Percentiles rank a stretch among this genome's conserved stretches.
Conservation (phyloP, 2,113 vertebrate genomes). For the Clupea harengus region DNA sequence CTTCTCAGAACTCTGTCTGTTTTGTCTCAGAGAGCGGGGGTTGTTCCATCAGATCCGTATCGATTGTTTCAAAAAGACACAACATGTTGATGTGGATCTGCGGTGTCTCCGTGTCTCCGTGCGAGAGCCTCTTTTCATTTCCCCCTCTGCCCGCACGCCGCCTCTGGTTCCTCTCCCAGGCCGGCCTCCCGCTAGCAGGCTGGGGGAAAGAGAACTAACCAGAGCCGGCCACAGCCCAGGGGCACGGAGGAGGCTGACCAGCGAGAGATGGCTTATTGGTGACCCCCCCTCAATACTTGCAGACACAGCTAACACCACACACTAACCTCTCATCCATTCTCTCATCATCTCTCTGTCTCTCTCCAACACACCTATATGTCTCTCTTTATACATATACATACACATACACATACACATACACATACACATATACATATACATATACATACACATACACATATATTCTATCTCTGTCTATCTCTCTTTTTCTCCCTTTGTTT, state of each 20-base stretch:
- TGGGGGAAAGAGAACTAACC: neutral
- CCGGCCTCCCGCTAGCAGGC: constrained; percentile 18
- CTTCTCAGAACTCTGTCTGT: neutral
- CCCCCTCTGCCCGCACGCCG: neutral
- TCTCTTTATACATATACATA: neutral
- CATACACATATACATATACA: neutral
- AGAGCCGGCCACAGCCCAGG: constrained; percentile 22
- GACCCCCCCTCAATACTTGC: neutral
- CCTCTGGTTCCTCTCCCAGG: constrained; percentile 20
- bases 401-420: neutral
- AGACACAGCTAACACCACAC: neutral
- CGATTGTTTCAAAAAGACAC: constrained; percentile 34
- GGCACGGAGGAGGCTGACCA: constrained; percentile 43
- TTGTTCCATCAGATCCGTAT: constrained; percentile 38
- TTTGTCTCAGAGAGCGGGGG: neutral
- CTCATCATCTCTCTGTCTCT: no score
- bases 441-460: neutral
- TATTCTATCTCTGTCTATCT: neutral
- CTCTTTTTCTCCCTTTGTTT: neutral
- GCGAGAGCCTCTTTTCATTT: neutral
- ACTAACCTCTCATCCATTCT: neutral
- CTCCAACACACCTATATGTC: no score
- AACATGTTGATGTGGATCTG: constrained; percentile 42
- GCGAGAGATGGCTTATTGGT: constrained; percentile 48
- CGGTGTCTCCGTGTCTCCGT: constrained; percentile 30